A percentile compares a stretch with the other conserved stretches of the same genome.
Evolutionary conservation across 2,888 invertebrate genomes (phyloP).

Genomic region (Drosophila lutescens): DNA sequence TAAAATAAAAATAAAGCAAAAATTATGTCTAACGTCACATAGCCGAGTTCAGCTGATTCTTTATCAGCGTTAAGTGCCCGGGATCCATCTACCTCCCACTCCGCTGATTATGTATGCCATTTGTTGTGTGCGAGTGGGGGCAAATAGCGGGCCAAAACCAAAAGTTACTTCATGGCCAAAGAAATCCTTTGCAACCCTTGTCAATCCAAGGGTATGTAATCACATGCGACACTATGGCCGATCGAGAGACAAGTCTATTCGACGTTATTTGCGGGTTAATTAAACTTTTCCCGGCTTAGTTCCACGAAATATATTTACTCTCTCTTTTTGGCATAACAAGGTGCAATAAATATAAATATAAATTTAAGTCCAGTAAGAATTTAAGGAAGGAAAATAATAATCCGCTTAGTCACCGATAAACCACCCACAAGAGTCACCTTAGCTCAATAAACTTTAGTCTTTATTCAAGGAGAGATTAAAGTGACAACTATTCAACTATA

Average conservation of each 20-base stretch:
- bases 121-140: slow-evolving; percentile 18
- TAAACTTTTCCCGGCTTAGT: not conserved
- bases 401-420: not conserved
- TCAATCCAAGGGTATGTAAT: slow-evolving; percentile 9
- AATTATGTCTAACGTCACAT: slow-evolving; percentile 67
- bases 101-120: slow-evolving; percentile 53
- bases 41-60: slow-evolving; percentile 59
- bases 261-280: not conserved
- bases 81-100: slow-evolving; percentile 15
- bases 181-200: slow-evolving; percentile 12
- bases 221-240: slow-evolving; percentile 4
- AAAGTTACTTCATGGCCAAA: slow-evolving; percentile 8
- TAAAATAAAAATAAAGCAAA: slow-evolving; percentile 43
- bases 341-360: too few relatives aligned
- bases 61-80: slow-evolving; percentile 65
- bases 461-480: not conserved
- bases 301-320: too few relatives aligned
- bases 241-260: not conserved
- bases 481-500: not conserved
- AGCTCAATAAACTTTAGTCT: not conserved
- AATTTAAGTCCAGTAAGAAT: too few relatives aligned
- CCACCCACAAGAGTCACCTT: not conserved
- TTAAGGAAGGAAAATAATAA: not conserved
- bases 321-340: too few relatives aligned
- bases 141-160: slow-evolving; percentile 3